Conservation (phyloP, 2,888 invertebrate species). For the Oasisia sp. region DNA sequence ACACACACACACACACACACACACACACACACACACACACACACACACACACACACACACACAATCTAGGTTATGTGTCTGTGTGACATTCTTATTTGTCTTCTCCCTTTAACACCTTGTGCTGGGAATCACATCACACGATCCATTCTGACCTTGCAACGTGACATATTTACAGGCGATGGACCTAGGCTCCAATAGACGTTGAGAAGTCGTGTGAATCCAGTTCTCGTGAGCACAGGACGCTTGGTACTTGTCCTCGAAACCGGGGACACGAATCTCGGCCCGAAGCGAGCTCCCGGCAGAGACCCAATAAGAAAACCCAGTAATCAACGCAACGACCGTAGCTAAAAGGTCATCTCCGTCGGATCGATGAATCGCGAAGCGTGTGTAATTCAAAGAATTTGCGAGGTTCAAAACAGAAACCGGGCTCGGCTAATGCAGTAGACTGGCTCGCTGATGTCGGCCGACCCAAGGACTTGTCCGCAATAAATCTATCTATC, state of each 20-base stretch:
- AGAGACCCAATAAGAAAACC: conserved; percentile 7
- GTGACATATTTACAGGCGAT: too few species aligned
- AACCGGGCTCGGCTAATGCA: background rate
- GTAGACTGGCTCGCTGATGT: background rate
- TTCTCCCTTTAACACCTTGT: too few species aligned
- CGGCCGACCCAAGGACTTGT: background rate
- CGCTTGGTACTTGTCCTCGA: background rate
- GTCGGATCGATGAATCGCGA: conserved; percentile 6
- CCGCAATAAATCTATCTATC: background rate
- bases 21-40: too few species aligned
- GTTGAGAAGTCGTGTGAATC: background rate
- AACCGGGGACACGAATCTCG: background rate
- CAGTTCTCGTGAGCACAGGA: background rate
- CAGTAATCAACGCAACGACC: background rate
- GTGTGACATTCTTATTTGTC: too few species aligned
- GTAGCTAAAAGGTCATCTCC: conserved; percentile 1
- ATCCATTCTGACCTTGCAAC: too few species aligned
- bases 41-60: too few species aligned
- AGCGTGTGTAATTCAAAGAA: conserved; percentile 13
- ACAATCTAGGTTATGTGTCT: too few species aligned
- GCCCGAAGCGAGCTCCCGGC: background rate
- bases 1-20: too few species aligned
- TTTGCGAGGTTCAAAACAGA: background rate
- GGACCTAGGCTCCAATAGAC: too few species aligned
- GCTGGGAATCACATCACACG: too few species aligned